phyloP scores from a whole-genome alignment of 2,113 vertebrate genomes.

The Charadrius vociferus region DNA sequence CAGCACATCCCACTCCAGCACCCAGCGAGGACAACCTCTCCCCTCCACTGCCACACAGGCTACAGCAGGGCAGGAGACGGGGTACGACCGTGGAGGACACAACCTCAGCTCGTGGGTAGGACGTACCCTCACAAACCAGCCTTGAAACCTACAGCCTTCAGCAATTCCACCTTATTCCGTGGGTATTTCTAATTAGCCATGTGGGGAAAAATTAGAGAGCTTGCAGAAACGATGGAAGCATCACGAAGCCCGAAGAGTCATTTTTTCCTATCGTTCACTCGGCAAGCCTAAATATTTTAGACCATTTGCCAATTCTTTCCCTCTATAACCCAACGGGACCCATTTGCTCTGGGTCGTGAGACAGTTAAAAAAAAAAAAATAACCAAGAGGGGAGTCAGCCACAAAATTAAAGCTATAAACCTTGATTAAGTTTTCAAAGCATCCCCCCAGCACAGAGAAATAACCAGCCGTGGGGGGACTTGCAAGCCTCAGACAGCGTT shows the following conservation, averaged over 20 bases:
- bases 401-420: constrained; percentile 50
- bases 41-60: neutral
- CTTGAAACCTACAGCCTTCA: neutral
- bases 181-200: neutral
- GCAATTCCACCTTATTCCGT: neutral
- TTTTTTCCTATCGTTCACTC: neutral
- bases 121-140: neutral
- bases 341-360: neutral
- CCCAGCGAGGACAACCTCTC: neutral
- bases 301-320: neutral
- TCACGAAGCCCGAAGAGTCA: neutral
- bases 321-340: neutral
- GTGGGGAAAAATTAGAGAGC: neutral
- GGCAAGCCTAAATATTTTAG: neutral
- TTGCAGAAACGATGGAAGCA: neutral
- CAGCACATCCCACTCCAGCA: neutral
- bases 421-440: constrained; percentile 35
- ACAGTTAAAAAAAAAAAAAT: neutral
- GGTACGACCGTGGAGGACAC: accelerated
- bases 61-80: neutral
- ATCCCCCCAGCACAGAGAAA: neutral
- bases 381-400: neutral
- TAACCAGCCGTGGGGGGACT: neutral
- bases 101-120: neutral
- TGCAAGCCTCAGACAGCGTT: neutral